Evolutionary conservation across 2,888 invertebrate genomes (phyloP).

Genomic region (Drosophila birchii): DNA sequence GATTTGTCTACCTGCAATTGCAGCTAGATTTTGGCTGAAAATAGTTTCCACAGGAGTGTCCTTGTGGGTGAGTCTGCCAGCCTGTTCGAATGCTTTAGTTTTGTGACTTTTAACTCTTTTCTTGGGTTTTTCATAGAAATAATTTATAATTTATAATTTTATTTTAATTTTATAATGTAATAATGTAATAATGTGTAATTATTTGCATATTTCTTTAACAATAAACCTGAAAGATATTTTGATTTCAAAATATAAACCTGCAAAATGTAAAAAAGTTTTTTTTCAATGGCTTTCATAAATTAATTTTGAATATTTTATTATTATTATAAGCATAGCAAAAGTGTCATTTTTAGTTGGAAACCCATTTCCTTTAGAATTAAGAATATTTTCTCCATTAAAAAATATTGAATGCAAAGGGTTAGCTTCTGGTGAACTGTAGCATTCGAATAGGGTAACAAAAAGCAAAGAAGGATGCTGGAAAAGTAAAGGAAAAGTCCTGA

Average conservation of each 20-base stretch:
- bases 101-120: constrained; percentile 44
- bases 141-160: no score
- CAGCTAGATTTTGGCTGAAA: not conserved
- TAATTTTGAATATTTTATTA: not conserved
- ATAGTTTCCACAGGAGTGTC: not conserved
- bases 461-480: not conserved
- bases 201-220: no score
- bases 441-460: constrained; percentile 48
- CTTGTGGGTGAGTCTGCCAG: not conserved
- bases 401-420: no score
- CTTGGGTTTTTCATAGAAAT: not conserved
- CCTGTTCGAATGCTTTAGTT: constrained; percentile 51
- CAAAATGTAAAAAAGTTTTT: no score
- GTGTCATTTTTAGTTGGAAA: not conserved
- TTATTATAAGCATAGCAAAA: not conserved
- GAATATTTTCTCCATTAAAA: not conserved
- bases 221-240: no score
- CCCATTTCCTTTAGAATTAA: not conserved
- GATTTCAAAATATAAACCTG: no score
- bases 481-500: not conserved
- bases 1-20: not conserved
- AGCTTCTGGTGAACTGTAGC: constrained; percentile 44
- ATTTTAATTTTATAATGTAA: no score
- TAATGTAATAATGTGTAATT: no score
- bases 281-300: not conserved